Conservation (phyloP, 2,797 vertebrate genomes). For the Acanthornis magna region DNA sequence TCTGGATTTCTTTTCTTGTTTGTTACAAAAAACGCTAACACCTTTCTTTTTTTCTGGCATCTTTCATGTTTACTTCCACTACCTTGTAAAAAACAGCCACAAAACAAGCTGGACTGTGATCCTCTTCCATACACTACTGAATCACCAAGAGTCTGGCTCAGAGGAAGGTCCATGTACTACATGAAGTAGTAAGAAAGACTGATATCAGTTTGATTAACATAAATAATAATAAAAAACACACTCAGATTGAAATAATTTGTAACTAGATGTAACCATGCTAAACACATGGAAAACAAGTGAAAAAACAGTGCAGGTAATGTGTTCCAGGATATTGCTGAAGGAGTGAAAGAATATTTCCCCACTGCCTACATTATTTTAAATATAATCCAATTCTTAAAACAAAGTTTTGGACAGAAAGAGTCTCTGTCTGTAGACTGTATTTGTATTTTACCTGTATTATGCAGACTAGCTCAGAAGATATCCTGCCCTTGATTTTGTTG, state of each 20-base stretch:
- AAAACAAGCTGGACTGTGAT: background rate
- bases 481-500: background rate
- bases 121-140: background rate
- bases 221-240: background rate
- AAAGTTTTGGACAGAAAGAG: background rate
- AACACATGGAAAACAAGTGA: background rate
- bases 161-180: background rate
- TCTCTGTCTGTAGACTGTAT: background rate
- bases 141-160: background rate
- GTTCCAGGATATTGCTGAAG: background rate
- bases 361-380: background rate
- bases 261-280: background rate
- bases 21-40: background rate
- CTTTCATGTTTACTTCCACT: background rate
- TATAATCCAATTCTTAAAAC: background rate
- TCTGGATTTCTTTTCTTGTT: background rate
- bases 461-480: background rate
- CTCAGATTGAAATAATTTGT: background rate
- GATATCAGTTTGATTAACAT: background rate
- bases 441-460: background rate
- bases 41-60: rapidly evolving
- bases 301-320: background rate
- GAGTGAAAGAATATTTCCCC: background rate
- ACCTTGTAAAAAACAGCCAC: background rate
- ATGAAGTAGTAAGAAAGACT: background rate